Conservation (phyloP, 2,797 vertebrate genomes). For the Aphelocoma californica region DNA sequence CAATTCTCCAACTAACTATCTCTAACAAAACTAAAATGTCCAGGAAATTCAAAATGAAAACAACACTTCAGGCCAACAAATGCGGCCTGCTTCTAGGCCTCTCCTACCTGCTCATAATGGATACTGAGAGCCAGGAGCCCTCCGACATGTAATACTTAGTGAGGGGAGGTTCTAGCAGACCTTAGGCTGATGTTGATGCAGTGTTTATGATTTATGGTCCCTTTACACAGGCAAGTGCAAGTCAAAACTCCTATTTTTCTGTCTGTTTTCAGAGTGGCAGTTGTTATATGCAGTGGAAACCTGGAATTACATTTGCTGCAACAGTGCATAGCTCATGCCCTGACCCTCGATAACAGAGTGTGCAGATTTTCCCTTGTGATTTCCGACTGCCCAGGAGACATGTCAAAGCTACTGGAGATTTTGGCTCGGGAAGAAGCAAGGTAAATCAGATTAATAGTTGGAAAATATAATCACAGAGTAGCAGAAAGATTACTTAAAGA, state of each 20-base stretch:
- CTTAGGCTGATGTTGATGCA: background rate
- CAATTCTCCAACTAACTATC: background rate
- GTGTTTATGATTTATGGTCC: background rate
- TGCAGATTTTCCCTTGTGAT: constrained; percentile 85
- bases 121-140: background rate
- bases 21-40: background rate
- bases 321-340: constrained; percentile 85
- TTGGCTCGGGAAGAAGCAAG: constrained; percentile 87
- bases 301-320: constrained; percentile 84
- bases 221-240: background rate
- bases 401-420: constrained; percentile 86
- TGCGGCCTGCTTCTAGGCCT: background rate
- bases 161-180: background rate
- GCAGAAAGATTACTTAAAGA: background rate
- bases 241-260: background rate
- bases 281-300: constrained; percentile 87
- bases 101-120: background rate
- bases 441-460: constrained; percentile 59
- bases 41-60: background rate
- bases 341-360: constrained; percentile 84
- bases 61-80: background rate
- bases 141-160: background rate
- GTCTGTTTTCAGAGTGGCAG: constrained; percentile 79
- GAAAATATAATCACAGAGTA: background rate
- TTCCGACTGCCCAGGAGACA: constrained; percentile 82